Conservation (phyloP, 2,888 invertebrate genomes). For the Chromoteleia sp. region DNA sequence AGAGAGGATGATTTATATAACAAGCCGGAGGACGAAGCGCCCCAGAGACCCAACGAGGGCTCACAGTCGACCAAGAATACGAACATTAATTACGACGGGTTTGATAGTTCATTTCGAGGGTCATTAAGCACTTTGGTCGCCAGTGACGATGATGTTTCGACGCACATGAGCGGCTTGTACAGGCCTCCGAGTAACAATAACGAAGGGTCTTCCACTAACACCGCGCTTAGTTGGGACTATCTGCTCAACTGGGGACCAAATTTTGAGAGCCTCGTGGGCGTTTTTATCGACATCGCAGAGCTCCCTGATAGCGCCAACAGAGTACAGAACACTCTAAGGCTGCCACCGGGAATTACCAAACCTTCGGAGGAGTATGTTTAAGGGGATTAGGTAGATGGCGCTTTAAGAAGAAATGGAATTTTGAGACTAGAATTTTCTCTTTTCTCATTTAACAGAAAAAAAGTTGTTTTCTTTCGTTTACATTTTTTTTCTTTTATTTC, state of each 20-base stretch:
- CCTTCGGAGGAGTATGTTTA: slow-evolving; percentile 96
- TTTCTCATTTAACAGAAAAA: too few species aligned
- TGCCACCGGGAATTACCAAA: slow-evolving; percentile 92
- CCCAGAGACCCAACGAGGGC: slow-evolving; percentile 84
- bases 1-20: slow-evolving; percentile 87
- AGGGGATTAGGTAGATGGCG: slow-evolving; percentile 51
- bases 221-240: slow-evolving; percentile 96
- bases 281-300: slow-evolving; percentile 98
- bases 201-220: slow-evolving; percentile 87
- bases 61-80: slow-evolving; percentile 87
- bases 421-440: too few species aligned
- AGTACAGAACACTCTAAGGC: slow-evolving; percentile 90
- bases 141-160: slow-evolving; percentile 95
- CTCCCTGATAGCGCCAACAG: slow-evolving; percentile 88
- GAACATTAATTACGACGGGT: slow-evolving; percentile 93
- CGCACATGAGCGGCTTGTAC: slow-evolving; percentile 92
- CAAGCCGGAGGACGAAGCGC: slow-evolving; percentile 86
- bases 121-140: slow-evolving; percentile 97
- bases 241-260: slow-evolving; percentile 98
- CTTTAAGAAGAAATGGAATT: slow-evolving; percentile 3
- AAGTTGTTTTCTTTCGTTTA: too few species aligned
- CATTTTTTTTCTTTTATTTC: too few species aligned
- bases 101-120: slow-evolving; percentile 97
- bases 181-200: slow-evolving; percentile 91
- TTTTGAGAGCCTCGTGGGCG: slow-evolving; percentile 97